Conservation (phyloP, 2,113 vertebrate genomes). For the Ctenomys sociabilis region DNA sequence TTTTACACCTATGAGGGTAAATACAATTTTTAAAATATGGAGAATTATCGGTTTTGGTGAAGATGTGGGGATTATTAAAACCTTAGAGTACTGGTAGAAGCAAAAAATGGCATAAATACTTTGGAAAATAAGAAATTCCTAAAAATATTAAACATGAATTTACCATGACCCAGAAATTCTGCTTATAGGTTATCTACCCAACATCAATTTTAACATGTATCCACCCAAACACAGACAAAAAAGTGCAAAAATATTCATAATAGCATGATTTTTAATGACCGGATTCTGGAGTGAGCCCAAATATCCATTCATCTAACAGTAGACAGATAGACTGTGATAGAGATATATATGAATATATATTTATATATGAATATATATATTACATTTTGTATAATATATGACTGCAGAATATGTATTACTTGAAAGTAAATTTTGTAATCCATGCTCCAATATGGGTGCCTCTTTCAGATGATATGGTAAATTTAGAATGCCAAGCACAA, state of each 20-base stretch:
- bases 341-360: not conserved
- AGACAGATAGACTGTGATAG: not conserved
- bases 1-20: not conserved
- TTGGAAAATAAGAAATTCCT: constrained; percentile 20
- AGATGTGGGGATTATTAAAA: not conserved
- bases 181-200: not conserved
- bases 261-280: not conserved
- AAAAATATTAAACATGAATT: constrained; percentile 1
- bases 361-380: not conserved
- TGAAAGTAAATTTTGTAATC: not conserved
- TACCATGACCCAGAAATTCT: not conserved
- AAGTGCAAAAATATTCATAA: not conserved
- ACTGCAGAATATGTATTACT: not conserved
- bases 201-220: constrained; percentile 9
- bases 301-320: not conserved
- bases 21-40: not conserved
- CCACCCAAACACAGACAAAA: not conserved
- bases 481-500: not conserved
- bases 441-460: not conserved
- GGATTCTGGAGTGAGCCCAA: not conserved
- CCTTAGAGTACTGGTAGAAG: not conserved
- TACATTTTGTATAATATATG: not conserved
- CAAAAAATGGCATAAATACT: not conserved
- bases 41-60: not conserved
- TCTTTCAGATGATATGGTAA: not conserved